Base-by-base conservation (phyloP, 2,797 vertebrate genomes). In the Champsocephalus esox region DNA sequence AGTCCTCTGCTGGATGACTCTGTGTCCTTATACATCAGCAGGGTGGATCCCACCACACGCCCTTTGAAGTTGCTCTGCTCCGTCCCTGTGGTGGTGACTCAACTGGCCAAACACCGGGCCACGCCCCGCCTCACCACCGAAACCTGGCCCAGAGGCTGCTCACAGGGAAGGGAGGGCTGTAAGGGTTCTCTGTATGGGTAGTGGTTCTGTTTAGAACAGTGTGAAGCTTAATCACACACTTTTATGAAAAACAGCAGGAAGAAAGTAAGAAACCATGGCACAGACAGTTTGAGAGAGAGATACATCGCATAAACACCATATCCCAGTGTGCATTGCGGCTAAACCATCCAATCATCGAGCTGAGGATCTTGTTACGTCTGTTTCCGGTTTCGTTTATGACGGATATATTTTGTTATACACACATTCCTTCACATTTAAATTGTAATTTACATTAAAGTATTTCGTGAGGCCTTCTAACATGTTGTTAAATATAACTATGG, bases 31-130 rank as follows among this genome's bases (percentile, higher is more conserved):
- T 92, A 93, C 93, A 93, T 91, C 87, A 88, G 83, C 84, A 90
- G 93, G 91, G 92, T 92, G 93, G 91, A 90, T 88, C 90, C 88
- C 89, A 90, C 89, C 79, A 0, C 86, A 87, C 49, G 12, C 51
- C 45, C 57, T 93, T 92, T 93, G 90, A 92, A 92, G 93, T 89
- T 74, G 88, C 77, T 87, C 58, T 51, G 62, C 77, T 88, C 77
- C 11, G 77, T 80, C 87, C 64, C 68, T 87, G 88, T 77, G 87
- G 86, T 80, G 51, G 85, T 91, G 90, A 93, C 88, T 91, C 79
- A 90, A 77, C 77, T 11, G 82, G 78, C 79, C 89, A 87, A 88
- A 88, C 88, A 77, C 70, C 4, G 48, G 24, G 79, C 85, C 88
- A 73, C 90, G 48, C 92, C 91, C 90, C 79, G 49, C 79, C 66